Evolutionary conservation across 2,113 vertebrate species (phyloP), one percentile per base, ranked within the genome.

Genomic region (Egretta garzetta): DNA sequence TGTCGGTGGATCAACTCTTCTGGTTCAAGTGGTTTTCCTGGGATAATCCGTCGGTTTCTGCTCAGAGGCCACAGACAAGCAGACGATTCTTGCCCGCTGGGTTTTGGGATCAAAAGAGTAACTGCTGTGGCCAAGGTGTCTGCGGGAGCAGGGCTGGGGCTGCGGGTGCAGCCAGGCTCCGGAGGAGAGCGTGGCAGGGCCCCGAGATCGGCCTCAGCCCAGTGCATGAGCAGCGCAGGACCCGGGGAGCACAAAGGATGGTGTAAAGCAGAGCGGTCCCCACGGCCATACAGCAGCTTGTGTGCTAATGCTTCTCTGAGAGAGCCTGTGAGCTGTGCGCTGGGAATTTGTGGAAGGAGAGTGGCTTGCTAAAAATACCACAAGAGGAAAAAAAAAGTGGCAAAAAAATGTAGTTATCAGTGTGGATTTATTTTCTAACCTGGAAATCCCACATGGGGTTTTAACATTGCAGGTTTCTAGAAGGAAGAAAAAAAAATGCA

Each of bases 91-190:
- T 50, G 49, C 43, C 47, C 12, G 26, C 10, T 37, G 4, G 26
- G 24, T 43, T 50, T 50, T 0, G 0, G 4, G 47, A 14, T 9
- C 3, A 4, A 32, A 64, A 8, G 28, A 47, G 33, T 9, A 14
- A 6, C 28, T 22, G 66, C 35, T 30, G 43, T 14, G 70, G 49
- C 53, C n/a, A 2, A 6, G 58, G 49, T 10, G 10, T 16, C 39
- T 4, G 12, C 35, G 15, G 53, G 16, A 20, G 12, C 13, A 14
- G 43, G 11, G 10, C 45, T 2, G 1, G 30, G n/a, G 49, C 62
- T 59, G 53, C 6, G 0, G 4, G 11, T 8, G 41, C 39, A 35
- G 19, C 43, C 3, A 2, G 41, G 32, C 30, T 47, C 52, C 1
- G 0, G 33, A 53, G 50, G 15, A 50, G 28, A 23, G 12, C 27